Evolutionary conservation across 2,888 invertebrate species (phyloP).

Genomic region (Agriopis marginaria): DNA sequence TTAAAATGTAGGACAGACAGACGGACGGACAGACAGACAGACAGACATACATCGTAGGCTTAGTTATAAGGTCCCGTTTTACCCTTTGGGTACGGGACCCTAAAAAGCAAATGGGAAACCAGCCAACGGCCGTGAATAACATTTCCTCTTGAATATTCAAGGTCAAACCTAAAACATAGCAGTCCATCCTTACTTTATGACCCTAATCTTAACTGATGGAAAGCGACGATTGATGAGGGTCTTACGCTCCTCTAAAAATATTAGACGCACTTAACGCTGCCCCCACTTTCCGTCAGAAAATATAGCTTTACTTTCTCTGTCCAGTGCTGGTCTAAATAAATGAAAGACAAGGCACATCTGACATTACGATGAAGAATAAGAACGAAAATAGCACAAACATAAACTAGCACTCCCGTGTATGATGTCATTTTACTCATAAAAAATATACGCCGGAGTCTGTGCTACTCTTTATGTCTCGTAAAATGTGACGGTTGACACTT

Average conservation of each 20-base stretch:
- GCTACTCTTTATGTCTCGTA: constrained; percentile 27
- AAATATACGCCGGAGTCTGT: constrained; percentile 26
- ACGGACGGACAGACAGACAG: too few relatives aligned
- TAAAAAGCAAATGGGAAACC: background rate
- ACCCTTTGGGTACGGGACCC: too few relatives aligned
- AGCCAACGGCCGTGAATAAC: background rate
- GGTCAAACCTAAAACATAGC: constrained; percentile 26
- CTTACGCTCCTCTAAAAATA: constrained; percentile 35
- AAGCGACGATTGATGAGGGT: constrained; percentile 36
- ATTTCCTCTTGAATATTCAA: constrained; percentile 16
- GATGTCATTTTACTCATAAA: constrained; percentile 42
- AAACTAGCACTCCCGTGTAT: constrained; percentile 44
- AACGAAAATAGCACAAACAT: constrained; percentile 42
- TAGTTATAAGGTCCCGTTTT: too few relatives aligned
- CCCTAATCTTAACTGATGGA: constrained; percentile 39
- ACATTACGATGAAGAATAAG: constrained; percentile 44
- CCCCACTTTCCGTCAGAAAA: constrained; percentile 27
- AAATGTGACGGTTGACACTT: constrained; percentile 14
- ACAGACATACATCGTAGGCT: too few relatives aligned
- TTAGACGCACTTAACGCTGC: constrained; percentile 36
- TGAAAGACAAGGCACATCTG: constrained; percentile 39
- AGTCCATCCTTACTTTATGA: constrained; percentile 35
- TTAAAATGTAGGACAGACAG: too few relatives aligned
- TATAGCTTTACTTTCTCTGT: constrained; percentile 27
- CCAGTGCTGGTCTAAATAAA: constrained; percentile 37